phyloP scores from a whole-genome alignment of 35 echinoderm and acorn worm species.

The Heliocidaris erythrogramma region DNA sequence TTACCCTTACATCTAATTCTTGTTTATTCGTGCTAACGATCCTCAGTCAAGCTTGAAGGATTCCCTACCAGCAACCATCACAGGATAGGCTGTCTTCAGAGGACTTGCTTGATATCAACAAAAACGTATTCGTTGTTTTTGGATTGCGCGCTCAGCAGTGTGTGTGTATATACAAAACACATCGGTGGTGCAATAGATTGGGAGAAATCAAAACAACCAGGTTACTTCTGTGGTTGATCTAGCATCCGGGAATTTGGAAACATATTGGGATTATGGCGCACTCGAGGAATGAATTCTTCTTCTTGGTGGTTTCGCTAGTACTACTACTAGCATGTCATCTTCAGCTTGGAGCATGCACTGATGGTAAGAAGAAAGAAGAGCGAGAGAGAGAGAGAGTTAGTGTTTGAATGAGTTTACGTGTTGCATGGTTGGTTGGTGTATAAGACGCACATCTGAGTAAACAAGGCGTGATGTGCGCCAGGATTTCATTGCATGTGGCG shows the following conservation, averaged over 20 bases:
- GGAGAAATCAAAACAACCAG: neutral
- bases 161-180: neutral
- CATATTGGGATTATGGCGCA: constrained; percentile 2
- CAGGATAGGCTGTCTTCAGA: neutral
- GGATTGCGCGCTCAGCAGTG: neutral
- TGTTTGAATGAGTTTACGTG: neutral
- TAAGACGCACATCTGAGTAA: neutral
- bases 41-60: neutral
- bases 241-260: neutral
- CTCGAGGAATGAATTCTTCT: neutral
- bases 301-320: neutral
- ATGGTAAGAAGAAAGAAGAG: neutral
- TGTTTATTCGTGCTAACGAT: neutral
- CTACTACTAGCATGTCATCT: neutral
- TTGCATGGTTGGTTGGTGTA: neutral
- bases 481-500: neutral
- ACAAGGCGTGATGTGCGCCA: neutral
- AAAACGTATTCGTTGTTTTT: neutral
- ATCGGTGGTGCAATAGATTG: neutral
- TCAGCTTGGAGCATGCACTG: neutral
- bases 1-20: neutral
- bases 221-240: neutral
- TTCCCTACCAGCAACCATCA: neutral
- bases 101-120: neutral
- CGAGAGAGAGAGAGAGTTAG: too few relatives aligned